A percentile compares a stretch with the other conserved stretches of the same genome.
phyloP scores from a whole-genome alignment of 2,888 invertebrate species.

The Petrophora chlorosata region DNA sequence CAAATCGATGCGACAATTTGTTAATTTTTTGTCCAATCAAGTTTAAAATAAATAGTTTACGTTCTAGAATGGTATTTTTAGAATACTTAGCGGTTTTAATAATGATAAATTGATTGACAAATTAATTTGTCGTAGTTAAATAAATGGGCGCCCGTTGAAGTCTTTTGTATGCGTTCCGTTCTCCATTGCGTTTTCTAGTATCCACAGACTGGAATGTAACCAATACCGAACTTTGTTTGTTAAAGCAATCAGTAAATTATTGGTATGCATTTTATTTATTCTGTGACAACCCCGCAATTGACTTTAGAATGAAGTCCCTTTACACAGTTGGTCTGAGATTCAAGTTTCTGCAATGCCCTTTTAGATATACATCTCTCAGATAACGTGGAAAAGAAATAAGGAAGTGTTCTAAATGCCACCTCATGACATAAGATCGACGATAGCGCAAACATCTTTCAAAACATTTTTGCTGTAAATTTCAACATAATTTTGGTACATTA shows the following conservation, averaged over 20 bases:
- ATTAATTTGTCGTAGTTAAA: slow-evolving; percentile 14
- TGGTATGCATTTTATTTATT: not conserved
- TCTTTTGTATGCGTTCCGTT: slow-evolving; percentile 64
- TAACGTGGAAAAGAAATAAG: slow-evolving; percentile 7
- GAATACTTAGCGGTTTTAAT: slow-evolving; percentile 24
- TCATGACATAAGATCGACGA: slow-evolving; percentile 3
- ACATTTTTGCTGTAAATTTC: not conserved
- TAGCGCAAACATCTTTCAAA: not conserved
- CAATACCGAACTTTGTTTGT: not conserved
- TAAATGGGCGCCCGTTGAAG: slow-evolving; percentile 58
- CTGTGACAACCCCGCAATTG: slow-evolving; percentile 1
- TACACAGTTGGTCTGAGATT: too few relatives aligned
- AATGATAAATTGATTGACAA: slow-evolving; percentile 29
- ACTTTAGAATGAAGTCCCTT: too few relatives aligned
- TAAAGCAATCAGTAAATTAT: not conserved
- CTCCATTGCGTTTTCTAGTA: slow-evolving; percentile 44
- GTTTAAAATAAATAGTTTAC: not conserved
- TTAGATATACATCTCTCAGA: slow-evolving; percentile 2
- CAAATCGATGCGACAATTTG: slow-evolving; percentile 11
- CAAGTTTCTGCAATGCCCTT: slow-evolving; percentile 8
- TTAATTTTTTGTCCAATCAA: not conserved
- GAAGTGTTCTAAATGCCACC: slow-evolving; percentile 7
- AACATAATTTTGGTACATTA: not conserved
- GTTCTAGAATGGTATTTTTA: slow-evolving; percentile 1
- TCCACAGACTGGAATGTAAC: slow-evolving; percentile 14